These are phyloP conservation scores for Penaeus chinensis DNA, from an alignment of 1,140 invertebrate species.

Conservation along the genomic window DNA sequence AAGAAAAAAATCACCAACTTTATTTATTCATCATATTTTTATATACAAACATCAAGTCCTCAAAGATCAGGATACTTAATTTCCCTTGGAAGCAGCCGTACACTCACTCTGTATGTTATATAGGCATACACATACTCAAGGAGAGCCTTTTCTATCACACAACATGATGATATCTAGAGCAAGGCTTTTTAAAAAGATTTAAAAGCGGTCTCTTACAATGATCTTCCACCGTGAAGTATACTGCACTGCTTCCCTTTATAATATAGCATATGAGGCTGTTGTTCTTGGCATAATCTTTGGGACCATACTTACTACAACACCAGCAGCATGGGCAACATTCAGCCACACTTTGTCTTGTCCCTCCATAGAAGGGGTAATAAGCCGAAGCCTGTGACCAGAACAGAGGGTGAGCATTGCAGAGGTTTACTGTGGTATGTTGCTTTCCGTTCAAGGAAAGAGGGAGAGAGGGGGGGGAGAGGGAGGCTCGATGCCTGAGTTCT, in stretches of 20 bases:
- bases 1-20: conserved; percentile 58
- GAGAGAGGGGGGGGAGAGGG: too few species aligned
- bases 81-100: conserved; percentile 36
- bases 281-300: conserved; percentile 32
- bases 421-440: neutral
- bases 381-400: too few species aligned
- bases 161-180: too few species aligned
- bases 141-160: too few species aligned
- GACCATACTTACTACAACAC: conserved; percentile 23
- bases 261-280: conserved; percentile 1
- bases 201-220: too few species aligned
- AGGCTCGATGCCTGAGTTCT: conserved; percentile 2
- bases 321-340: conserved; percentile 31
- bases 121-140: conserved; percentile 19
- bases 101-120: conserved; percentile 47
- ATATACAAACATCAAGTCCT: conserved; percentile 58
- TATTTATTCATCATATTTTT: conserved; percentile 58
- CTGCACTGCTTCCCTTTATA: too few species aligned
- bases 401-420: neutral
- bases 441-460: neutral
- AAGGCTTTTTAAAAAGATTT: too few species aligned
- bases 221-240: too few species aligned
- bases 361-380: conserved; percentile 58
- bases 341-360: conserved; percentile 31
- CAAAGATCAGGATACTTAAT: conserved; percentile 32